Percentiles rank a stretch among this genome's conserved stretches.
Conservation (phyloP, 2,888 invertebrate genomes). For the Stegophylla sp. region DNA sequence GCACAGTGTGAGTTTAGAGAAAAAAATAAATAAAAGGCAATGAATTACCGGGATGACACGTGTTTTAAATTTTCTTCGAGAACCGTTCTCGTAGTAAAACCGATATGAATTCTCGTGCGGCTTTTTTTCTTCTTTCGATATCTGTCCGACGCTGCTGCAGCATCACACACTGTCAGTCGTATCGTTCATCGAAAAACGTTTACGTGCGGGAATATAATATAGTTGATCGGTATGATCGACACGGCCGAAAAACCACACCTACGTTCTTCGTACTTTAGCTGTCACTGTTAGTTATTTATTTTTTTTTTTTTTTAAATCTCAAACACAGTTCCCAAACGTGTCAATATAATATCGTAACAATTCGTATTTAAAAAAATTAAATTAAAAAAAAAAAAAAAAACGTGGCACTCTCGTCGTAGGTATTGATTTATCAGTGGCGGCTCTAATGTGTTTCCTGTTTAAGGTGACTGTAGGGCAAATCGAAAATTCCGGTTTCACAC, state of each 20-base stretch:
- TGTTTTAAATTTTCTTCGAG: background rate
- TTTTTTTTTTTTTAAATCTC: background rate
- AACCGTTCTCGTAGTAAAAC: background rate
- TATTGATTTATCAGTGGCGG: conserved; percentile 56
- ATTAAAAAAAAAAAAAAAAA: conserved; percentile 31
- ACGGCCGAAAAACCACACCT: conserved; percentile 2
- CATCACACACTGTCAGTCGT: background rate
- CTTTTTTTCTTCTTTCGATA: background rate
- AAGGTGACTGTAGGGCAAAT: conserved; percentile 46
- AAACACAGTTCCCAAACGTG: conserved; percentile 3
- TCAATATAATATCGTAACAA: conserved; percentile 31
- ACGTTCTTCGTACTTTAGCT: too few species aligned
- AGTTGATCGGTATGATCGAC: background rate
- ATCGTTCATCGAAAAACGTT: conserved; percentile 7
- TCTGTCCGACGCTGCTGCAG: too few species aligned
- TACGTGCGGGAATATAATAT: background rate
- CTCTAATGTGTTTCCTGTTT: conserved; percentile 55
- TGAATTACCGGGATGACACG: background rate
- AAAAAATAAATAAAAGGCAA: background rate
- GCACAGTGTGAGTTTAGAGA: background rate
- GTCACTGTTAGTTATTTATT: background rate
- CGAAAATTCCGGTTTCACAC: conserved; percentile 54
- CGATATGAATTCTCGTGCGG: background rate
- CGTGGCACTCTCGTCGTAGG: conserved; percentile 16
- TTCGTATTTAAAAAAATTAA: background rate